Base-by-base conservation (phyloP, 2,888 invertebrate genomes). In the Phanerotoma sp. region DNA sequence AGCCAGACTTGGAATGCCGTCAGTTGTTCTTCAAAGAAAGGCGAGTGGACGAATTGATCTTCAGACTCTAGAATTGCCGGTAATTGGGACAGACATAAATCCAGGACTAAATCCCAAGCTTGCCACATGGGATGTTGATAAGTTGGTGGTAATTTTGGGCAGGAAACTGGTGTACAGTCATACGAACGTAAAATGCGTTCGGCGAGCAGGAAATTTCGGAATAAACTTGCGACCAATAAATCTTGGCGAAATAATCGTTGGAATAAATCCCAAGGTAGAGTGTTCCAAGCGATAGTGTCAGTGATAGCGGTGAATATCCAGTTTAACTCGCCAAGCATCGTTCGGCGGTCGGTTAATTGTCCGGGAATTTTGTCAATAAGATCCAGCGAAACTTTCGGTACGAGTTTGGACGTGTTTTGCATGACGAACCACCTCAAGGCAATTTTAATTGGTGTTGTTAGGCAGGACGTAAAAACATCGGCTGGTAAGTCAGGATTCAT, bases 291-390 rank as follows among this genome's bases (percentile, higher is more conserved):
- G 73, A 99, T 98, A 9, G 99, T 99, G 78, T 99, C 99, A 0
- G 99, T 99, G 66, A 99, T 96, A 40, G 99, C 98, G 3, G 99
- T 99, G 80, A 99, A 99, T 74, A 99, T 97, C 99, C 99, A 99
- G 82, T 99, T 99, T 57, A 99, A 81, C 80, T 99, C 98, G 44
- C 99, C 99, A 63, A 98, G 83, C 93, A 98, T 95, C 22, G 99
- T 97, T 67, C 96, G 84, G 16, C 97, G 84, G 80, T 98, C 97
- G 64, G 90, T 91, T 65, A 96, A 84, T 73, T 91, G 91, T 2
- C 99, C 99, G 6, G 98, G 98, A 68, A 99, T 94, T 79, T 93
- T 94, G 75, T 97, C 96, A 55, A 96, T 89, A 61, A 93, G 83
- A 40, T 96, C 96, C 69, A 89, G 79, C 13, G 89, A 88, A 62